Percentiles rank a stretch among this genome's conserved stretches.
Evolutionary conservation across 2,113 vertebrate species (phyloP).

Genomic region (Gavia stellata): DNA sequence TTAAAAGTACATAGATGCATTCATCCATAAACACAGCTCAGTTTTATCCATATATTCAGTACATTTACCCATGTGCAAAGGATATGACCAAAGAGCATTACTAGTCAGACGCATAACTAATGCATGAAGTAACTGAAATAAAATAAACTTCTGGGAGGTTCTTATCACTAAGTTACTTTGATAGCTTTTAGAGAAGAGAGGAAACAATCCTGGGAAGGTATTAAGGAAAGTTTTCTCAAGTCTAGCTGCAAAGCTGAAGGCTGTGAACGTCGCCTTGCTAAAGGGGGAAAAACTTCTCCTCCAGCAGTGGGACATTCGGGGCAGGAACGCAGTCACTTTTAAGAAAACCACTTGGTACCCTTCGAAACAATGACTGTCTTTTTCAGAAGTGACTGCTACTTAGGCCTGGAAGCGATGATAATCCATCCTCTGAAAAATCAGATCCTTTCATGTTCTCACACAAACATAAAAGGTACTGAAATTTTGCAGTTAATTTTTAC

Average conservation of each 20-base stretch:
- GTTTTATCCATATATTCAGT: neutral
- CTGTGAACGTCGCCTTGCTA: neutral
- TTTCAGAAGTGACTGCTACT: neutral
- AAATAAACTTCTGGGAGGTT: neutral
- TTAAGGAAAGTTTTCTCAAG: neutral
- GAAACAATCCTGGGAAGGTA: neutral
- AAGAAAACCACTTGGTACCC: neutral
- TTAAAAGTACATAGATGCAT: neutral
- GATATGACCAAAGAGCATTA: neutral
- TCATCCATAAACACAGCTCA: neutral
- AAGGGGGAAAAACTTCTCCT: neutral
- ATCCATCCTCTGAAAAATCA: neutral
- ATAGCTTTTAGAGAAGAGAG: neutral
- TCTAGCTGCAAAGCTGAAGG: neutral
- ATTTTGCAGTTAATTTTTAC: neutral
- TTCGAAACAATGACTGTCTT: neutral
- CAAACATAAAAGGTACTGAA: neutral
- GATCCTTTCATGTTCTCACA: neutral
- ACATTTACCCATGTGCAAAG: neutral
- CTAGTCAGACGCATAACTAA: neutral
- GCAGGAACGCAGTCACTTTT: neutral
- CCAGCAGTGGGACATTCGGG: neutral
- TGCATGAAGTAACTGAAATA: neutral
- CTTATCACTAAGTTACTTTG: neutral
- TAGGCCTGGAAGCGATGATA: neutral